phyloP scores from a whole-genome alignment of 2,797 vertebrate species.

The Alosa sapidissima region DNA sequence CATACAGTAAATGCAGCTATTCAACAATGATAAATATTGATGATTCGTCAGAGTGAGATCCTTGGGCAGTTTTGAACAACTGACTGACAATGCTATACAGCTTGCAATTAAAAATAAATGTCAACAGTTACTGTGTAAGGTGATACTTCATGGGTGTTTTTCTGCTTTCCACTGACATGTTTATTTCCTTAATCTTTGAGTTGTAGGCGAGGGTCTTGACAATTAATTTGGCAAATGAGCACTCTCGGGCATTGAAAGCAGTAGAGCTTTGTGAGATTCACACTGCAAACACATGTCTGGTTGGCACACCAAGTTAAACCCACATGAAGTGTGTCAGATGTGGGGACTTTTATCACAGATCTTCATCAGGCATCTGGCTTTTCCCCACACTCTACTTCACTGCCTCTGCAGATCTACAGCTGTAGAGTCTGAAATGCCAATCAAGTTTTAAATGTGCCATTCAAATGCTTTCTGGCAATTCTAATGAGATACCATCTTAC shows the following conservation, averaged over 20 bases:
- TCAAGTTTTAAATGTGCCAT: neutral
- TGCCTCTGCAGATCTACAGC: neutral
- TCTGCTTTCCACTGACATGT: slow-evolving; percentile 48
- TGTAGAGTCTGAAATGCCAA: neutral
- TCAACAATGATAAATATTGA: neutral
- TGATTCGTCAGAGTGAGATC: neutral
- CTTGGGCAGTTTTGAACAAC: neutral
- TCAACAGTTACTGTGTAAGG: neutral
- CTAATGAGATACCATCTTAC: neutral
- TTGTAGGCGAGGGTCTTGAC: slow-evolving; percentile 47
- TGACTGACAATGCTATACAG: neutral
- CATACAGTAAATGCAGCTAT: neutral
- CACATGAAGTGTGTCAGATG: neutral
- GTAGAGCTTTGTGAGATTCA: neutral
- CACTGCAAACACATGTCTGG: neutral
- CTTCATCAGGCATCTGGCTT: neutral
- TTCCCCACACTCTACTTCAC: neutral
- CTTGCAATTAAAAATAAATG: neutral
- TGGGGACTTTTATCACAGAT: neutral
- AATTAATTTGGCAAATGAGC: slow-evolving; percentile 63
- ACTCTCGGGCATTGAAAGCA: slow-evolving; percentile 49
- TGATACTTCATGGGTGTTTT: neutral
- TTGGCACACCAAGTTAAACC: neutral
- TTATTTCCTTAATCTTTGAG: slow-evolving; percentile 65
- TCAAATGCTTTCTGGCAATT: neutral